Conservation (phyloP, 2,888 invertebrate species). For the Archips crataeganus region DNA sequence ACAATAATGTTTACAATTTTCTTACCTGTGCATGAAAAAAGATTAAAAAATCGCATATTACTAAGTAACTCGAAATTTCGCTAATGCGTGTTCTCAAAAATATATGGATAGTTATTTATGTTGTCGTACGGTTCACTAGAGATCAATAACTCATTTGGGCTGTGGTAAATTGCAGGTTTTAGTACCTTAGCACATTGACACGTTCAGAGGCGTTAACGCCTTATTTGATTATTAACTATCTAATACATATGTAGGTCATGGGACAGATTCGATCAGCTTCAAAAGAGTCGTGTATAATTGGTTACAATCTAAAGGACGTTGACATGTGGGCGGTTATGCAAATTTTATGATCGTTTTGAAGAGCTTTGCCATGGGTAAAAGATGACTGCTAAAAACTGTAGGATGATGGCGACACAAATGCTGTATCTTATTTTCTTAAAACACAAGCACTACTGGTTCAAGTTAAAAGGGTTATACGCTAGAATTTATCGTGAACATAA, state of each 20-base stretch:
- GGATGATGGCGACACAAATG: neutral
- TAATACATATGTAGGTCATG: conserved; percentile 41
- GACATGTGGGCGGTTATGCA: conserved; percentile 38
- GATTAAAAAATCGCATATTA: too few species aligned
- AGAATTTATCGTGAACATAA: too few species aligned
- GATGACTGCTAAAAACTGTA: neutral
- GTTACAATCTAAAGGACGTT: conserved; percentile 36
- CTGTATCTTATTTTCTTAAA: neutral
- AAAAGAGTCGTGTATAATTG: conserved; percentile 30
- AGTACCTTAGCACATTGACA: conserved; percentile 17
- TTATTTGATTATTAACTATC: conserved; percentile 41
- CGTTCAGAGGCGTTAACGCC: conserved; percentile 26
- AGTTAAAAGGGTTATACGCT: too few species aligned
- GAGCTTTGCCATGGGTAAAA: neutral
- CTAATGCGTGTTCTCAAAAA: too few species aligned
- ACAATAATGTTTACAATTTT: too few species aligned
- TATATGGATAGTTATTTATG: neutral
- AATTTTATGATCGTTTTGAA: conserved; percentile 34
- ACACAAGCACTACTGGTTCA: too few species aligned
- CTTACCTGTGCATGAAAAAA: too few species aligned
- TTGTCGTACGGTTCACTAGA: neutral
- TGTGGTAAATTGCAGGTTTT: neutral
- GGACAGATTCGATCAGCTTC: conserved; percentile 32
- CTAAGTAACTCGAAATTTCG: too few species aligned
- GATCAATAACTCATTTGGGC: neutral